Evolutionary conservation across 2,888 invertebrate genomes (phyloP).

Genomic region (Lasioglossum zephyrum): DNA sequence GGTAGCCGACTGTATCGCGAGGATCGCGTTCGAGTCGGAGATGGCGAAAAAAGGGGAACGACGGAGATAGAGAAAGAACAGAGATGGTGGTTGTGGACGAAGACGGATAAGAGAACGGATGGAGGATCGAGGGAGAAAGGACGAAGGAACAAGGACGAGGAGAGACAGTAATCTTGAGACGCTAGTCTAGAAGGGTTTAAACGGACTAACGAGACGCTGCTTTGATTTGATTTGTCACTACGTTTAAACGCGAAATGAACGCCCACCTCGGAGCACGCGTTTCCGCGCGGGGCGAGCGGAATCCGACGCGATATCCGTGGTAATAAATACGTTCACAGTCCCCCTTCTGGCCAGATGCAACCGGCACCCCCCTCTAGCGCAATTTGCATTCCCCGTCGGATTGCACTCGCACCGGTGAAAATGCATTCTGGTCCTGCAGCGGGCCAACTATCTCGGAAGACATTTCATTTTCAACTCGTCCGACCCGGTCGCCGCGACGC

Average conservation of each 20-base stretch:
- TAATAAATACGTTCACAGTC: constrained; percentile 64
- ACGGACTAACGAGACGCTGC: constrained; percentile 75
- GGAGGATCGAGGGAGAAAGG: neutral
- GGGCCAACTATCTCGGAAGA: constrained; percentile 79
- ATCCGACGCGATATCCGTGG: constrained; percentile 63
- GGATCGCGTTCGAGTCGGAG: constrained; percentile 19
- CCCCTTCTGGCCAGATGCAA: constrained; percentile 11
- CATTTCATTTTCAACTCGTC: constrained; percentile 77
- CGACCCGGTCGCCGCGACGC: constrained; percentile 28
- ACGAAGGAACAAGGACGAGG: neutral
- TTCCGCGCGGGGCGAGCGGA: constrained; percentile 57
- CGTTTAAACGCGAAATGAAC: constrained; percentile 73
- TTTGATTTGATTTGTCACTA: constrained; percentile 79
- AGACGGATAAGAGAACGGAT: neutral
- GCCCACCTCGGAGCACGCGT: constrained; percentile 62
- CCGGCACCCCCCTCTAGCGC: constrained; percentile 44
- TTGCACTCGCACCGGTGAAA: constrained; percentile 59
- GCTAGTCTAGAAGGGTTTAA: constrained; percentile 60
- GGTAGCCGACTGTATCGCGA: constrained; percentile 52
- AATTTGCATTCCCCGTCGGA: constrained; percentile 70
- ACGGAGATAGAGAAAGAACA: neutral
- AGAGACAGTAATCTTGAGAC: constrained; percentile 50
- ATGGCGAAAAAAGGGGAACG: neutral
- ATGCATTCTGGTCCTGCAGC: constrained; percentile 62
- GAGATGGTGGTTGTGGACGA: neutral